Evolutionary conservation across 2,888 invertebrate genomes (phyloP).

Genomic region (Plagodis dolabraria): DNA sequence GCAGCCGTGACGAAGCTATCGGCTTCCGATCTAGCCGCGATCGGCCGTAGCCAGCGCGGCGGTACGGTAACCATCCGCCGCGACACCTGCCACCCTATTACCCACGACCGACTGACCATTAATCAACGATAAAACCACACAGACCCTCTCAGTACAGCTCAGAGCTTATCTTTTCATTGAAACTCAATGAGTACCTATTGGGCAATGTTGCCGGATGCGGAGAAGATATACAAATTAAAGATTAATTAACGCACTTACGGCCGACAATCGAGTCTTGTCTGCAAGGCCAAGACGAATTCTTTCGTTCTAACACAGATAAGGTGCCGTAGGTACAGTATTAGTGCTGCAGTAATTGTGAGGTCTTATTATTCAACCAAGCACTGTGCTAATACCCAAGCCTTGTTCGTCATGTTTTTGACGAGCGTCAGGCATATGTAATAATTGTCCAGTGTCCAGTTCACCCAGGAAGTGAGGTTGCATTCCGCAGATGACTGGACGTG

Average conservation of each 20-base stretch:
- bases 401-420: constrained; percentile 51
- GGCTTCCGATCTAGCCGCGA: constrained; percentile 65
- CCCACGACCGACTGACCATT: constrained; percentile 11
- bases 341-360: constrained; percentile 13
- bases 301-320: constrained; percentile 14
- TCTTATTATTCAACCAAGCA: constrained; percentile 45
- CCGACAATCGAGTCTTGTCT: constrained; percentile 20
- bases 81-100: constrained; percentile 45
- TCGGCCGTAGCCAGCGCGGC: constrained; percentile 8
- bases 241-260: constrained; percentile 21
- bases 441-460: constrained; percentile 55
- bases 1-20: constrained; percentile 69
- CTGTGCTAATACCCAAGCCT: constrained; percentile 45
- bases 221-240: constrained; percentile 24
- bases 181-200: constrained; percentile 14
- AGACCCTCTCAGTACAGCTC: constrained; percentile 20
- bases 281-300: constrained; percentile 13
- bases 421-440: constrained; percentile 61
- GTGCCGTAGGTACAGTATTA: constrained; percentile 2
- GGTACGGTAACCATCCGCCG: constrained; percentile 34
- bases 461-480: constrained; percentile 77
- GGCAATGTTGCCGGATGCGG: constrained; percentile 23
- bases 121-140: constrained; percentile 33
- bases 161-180: constrained; percentile 27
- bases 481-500: constrained; percentile 65